Base-by-base conservation (phyloP, 1,140 invertebrate genomes). In the Drosophila sp. region DNA sequence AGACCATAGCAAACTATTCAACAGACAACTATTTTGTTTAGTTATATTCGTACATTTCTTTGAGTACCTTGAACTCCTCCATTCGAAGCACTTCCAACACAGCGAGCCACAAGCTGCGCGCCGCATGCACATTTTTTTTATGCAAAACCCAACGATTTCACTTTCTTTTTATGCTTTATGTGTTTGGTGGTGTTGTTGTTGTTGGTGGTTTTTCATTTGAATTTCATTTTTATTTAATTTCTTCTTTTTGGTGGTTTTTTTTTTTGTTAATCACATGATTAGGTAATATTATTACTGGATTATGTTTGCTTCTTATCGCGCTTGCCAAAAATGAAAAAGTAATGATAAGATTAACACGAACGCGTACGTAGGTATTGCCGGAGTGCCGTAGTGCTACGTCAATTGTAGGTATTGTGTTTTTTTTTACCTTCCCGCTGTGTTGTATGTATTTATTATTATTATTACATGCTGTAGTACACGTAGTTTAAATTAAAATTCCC, bases 261-360 rank as follows among this genome's bases (percentile, higher is more conserved):
- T 29, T 3, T 55, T 30, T 60, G 69, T 77, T 84, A 83, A 85
- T 80, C 76, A 89, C 82, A 58, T 79, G 73, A 74, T 79, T 78
- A 60, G 80, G 80, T 89, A 89, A 87, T 82, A 89, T 38, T 57
- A 56, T 41, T 72, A 29, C 56, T 60, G 71, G 66, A 64, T 70
- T 70, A 65, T 70, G 71, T 41, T 47, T 70, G 29, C 30, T 70
- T 70, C 73, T 84, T 79, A 83, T 75, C 72, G 40, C 6, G 2
- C 10, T 32, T 32, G 57, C 66, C 44, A 27, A 61, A 68, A 61
- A 69, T 7, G 6, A 44, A 41, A 41, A 17, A 41, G n/a, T 17
- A 44, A 44, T 44, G 56, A 58, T 58, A 38, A 58, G 56, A 58
- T 58, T 58, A 58, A 35, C 56, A 23, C 30, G 32, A 23, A 23